Base-by-base conservation (phyloP, 2,113 vertebrate genomes). In the Tragelaphus strepsiceros region DNA sequence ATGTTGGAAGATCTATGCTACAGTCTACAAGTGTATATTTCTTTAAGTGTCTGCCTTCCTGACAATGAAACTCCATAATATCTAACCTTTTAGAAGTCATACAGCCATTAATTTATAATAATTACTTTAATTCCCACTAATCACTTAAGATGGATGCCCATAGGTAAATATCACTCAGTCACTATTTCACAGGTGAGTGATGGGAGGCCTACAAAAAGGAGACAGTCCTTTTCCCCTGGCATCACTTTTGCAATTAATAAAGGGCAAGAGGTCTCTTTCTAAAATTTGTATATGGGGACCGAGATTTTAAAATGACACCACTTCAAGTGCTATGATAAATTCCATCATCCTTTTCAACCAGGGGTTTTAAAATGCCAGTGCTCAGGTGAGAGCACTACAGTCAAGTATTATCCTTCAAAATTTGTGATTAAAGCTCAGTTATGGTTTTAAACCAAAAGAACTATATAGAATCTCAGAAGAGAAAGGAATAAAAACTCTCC, bases 51-150 rank as follows among this genome's bases (percentile, higher is more conserved):
- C 94, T 96, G 84, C 51, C 56, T 97, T 49, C 24, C 28, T 93
- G 97, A 94, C 96, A 97, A 90, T 88, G 87, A 93, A 81, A 98
- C 88, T 88, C 78, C 74, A 56, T 97, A 96, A 98, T 90, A 94
- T 26, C 89, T 89, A 95, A 97, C 91, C 86, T 97, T 98, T 98
- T 91, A 90, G 58, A 96, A 81, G 64, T 92, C 95, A 80, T 4
- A 53, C 59, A 97, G 89, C 88, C 91, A 96, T 98, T 97, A 91
- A 98, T 97, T 93, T 95, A 96, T 90, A 95, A 96, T 98, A 98
- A 98, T 97, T 97, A 88, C 96, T 95, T 90, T 95, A 97, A 98
- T 97, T 97, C 94, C 96, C 95, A 97, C 94, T 95, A 90, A 97
- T 95, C 96, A 91, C 82, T 90, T 91, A 97, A 97, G 97, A 98